Conservation (phyloP, 2,113 vertebrate species). For the Tiliqua scincoides region DNA sequence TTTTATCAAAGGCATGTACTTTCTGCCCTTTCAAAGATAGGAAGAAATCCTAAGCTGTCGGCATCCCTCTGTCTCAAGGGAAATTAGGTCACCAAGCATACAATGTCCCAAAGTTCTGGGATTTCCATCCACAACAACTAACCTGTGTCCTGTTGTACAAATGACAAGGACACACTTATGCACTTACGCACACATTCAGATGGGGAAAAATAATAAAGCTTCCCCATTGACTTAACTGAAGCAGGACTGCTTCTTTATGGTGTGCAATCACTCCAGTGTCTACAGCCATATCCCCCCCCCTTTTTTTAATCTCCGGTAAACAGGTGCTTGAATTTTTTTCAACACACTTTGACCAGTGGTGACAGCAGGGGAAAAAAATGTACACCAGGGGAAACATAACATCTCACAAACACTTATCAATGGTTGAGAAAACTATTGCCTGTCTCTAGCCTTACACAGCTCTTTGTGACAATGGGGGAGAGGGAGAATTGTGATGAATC, state of each 20-base stretch:
- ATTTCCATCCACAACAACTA: background rate
- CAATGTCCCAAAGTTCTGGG: background rate
- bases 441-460: no score
- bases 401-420: background rate
- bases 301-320: background rate
- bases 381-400: background rate
- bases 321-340: background rate
- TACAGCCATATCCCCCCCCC: background rate
- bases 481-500: no score
- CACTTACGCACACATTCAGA: no score
- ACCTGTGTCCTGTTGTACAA: background rate
- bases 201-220: background rate
- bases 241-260: background rate
- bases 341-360: background rate
- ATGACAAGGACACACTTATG: background rate
- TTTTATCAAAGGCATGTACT: slow-evolving; percentile 19
- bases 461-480: no score
- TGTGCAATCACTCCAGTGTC: no score
- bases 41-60: slow-evolving; percentile 24
- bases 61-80: background rate
- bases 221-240: background rate
- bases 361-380: background rate
- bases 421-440: background rate
- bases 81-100: slow-evolving; percentile 31
- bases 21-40: slow-evolving; percentile 21